Conservation (phyloP, 2,797 vertebrate genomes). For the Chromobotia macracanthus region DNA sequence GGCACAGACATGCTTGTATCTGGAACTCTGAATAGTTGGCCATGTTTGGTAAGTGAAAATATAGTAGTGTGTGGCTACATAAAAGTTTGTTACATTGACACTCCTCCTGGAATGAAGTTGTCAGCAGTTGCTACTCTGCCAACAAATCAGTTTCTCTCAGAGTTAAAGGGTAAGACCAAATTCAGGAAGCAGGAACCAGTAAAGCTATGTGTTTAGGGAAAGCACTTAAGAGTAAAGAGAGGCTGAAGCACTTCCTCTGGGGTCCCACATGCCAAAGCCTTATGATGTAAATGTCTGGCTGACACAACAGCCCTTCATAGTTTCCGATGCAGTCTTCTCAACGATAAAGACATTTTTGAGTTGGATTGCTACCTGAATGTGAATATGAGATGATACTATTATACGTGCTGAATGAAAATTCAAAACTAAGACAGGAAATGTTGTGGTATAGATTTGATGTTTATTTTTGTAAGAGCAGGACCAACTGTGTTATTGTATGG, state of each 20-base stretch:
- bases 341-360: background rate
- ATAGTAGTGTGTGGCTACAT: conserved; percentile 24
- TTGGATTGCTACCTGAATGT: too few species aligned
- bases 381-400: too few species aligned
- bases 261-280: background rate
- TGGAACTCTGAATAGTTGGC: conserved; percentile 10
- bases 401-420: too few species aligned
- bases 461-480: too few species aligned
- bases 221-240: conserved; percentile 8
- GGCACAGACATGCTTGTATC: background rate
- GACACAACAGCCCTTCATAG: too few species aligned
- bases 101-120: conserved; percentile 35
- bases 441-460: too few species aligned
- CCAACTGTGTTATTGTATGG: too few species aligned
- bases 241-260: background rate
- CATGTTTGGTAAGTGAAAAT: conserved; percentile 21
- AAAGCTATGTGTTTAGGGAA: conserved; percentile 14
- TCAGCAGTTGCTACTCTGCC: conserved; percentile 54
- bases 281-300: background rate
- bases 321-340: too few species aligned
- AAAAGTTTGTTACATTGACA: conserved; percentile 30
- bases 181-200: conserved; percentile 71
- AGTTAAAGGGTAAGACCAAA: conserved; percentile 56
- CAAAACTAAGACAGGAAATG: too few species aligned
- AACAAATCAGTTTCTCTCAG: conserved; percentile 69